Evolutionary conservation across 2,113 vertebrate species (phyloP), one percentile per base, ranked within the genome.

Genomic region (Peromyscus leucopus): DNA sequence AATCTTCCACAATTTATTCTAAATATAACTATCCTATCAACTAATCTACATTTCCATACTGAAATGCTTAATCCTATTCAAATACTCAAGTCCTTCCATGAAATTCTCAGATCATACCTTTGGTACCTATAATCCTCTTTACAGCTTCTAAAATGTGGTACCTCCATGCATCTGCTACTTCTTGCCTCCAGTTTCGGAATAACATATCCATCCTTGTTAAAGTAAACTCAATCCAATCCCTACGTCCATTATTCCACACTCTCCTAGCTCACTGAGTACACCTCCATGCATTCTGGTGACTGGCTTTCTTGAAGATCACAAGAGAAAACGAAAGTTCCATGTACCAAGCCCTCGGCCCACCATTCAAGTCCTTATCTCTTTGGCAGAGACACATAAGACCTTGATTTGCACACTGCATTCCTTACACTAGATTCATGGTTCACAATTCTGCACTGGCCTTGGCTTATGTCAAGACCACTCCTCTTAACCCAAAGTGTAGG

Each of bases 31-130:
- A 90, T 87, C 69, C 88, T 79, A 90, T 42, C 94, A 92, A 95
- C 80, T 94, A 96, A 88, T 76, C 57, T 69, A 90, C 96, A 96
- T 55, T 94, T 95, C 84, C 95, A 93, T 72, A 76, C 84, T 71
- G 84, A 93, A 97, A 72, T 72, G 24, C 31, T 65, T 97, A 95
- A 91, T 91, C 36, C 72, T 61, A 92, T 72, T 80, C 71, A 96
- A 97, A 95, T 61, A 75, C 67, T 92, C 51, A 93, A 94, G 90
- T 61, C 57, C 92, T 89, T 78, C 89, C 85, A 95, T 39, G 84
- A 94, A 95, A 96, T 80, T 92, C 88, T 96, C 26, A 94, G 82
- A 95, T 90, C 76, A 96, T 17, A 97, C 72, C 90, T 95, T 84
- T 46, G 93, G 94, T 75, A 97, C 82, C 87, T 95, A n/a, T 96